These are phyloP conservation scores for Setophaga kirtlandii DNA, from an alignment of 2,113 vertebrate genomes.

Conservation along the genomic window DNA sequence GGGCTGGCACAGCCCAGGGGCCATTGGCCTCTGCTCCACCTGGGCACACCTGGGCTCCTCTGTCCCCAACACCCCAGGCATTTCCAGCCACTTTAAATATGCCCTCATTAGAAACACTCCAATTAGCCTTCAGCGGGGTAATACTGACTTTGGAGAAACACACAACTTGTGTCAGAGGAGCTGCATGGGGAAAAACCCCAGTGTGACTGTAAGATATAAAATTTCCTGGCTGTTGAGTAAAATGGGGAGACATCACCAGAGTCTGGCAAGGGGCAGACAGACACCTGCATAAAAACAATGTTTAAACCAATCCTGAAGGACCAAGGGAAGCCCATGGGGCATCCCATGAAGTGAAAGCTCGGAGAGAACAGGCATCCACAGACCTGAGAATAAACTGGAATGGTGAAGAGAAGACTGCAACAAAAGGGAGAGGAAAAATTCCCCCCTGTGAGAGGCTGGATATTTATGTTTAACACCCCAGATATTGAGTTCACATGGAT, in stretches of 20 bases:
- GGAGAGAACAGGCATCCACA: not conserved
- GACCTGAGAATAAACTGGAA: not conserved
- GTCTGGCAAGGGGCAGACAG: not conserved
- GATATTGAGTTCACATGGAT: accelerated
- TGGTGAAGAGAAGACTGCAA: not conserved
- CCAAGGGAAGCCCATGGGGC: not conserved
- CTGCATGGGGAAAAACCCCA: not conserved
- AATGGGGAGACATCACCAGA: not conserved
- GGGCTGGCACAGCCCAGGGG: not conserved
- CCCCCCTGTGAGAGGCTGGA: not conserved
- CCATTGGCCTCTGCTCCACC: not conserved
- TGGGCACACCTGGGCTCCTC: not conserved
- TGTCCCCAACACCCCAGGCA: not conserved
- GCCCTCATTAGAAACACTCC: not conserved
- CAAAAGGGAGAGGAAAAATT: not conserved
- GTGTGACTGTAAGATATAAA: not conserved
- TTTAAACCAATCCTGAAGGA: not conserved
- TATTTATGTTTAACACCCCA: not conserved
- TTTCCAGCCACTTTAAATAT: not conserved
- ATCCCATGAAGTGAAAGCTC: not conserved
- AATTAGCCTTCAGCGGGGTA: accelerated
- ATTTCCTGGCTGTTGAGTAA: not conserved
- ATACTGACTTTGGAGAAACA: not conserved
- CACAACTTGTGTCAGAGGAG: no score
- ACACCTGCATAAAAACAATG: not conserved